Evolutionary conservation across 1,140 invertebrate species (phyloP).

Genomic region (Palaemon carinicauda): DNA sequence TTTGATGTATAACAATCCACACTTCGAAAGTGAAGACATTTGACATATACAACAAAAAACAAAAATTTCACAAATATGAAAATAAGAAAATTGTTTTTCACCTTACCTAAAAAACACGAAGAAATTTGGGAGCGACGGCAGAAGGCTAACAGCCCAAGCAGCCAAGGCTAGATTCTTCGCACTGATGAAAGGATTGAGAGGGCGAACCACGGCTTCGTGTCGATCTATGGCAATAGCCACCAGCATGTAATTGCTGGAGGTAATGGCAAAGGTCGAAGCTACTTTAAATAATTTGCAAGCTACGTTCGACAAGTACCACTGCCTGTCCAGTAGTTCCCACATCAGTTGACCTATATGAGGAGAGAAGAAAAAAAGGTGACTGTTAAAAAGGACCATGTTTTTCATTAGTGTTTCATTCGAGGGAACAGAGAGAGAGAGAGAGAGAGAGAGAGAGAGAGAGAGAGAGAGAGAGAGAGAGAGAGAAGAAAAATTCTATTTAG

Average conservation of each 20-base stretch:
- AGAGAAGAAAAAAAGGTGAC: too few relatives aligned
- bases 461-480: too few relatives aligned
- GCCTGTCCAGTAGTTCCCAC: conserved; percentile 42
- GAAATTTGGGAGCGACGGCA: conserved; percentile 36
- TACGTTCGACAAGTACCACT: conserved; percentile 29
- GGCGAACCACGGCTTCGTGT: conserved; percentile 65
- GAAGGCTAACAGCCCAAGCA: conserved; percentile 39
- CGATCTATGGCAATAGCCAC: conserved; percentile 66
- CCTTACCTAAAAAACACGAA: conserved; percentile 32
- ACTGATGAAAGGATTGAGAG: conserved; percentile 61
- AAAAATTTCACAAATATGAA: too few relatives aligned
- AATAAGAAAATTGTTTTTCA: too few relatives aligned
- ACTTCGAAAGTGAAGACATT: too few relatives aligned
- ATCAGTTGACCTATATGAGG: conserved; percentile 30
- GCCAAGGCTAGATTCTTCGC: conserved; percentile 43
- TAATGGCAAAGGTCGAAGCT: conserved; percentile 61
- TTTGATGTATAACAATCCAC: too few relatives aligned
- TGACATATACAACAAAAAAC: too few relatives aligned
- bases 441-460: too few relatives aligned
- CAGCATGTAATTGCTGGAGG: conserved; percentile 65
- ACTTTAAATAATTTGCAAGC: conserved; percentile 41
- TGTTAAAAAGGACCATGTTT: too few relatives aligned
- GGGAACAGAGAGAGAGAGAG: too few relatives aligned
- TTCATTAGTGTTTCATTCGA: too few relatives aligned
- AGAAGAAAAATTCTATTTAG: too few relatives aligned